Evolutionary conservation across 2,797 vertebrate species (phyloP), one percentile per base, ranked within the genome.

Genomic region (Heterohyrax brucei): DNA sequence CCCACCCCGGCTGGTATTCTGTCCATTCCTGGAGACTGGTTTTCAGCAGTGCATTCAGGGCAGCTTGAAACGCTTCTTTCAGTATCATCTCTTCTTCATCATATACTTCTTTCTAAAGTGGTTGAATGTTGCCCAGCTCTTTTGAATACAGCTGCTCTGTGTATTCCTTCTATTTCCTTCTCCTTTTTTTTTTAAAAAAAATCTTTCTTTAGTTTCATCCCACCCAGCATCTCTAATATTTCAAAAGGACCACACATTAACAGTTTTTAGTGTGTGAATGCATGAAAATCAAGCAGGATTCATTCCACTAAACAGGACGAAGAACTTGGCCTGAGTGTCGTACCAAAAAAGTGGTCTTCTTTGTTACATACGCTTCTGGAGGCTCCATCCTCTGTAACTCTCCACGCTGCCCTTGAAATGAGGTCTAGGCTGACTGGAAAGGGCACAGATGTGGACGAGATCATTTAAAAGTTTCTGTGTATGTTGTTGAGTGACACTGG

Each of bases 181-280:
- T 56, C 12, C 12, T 56, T 56, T 12, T 39, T 56, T 12, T 39
- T 39, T 39, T 39, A 3, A 39, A 39, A 39, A 39, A 14, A 77
- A 78, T 68, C 77, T 33, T 78, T 16, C 87, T 48, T 44, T 73
- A 1, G 46, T 64, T 68, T 87, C 76, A 93, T 84, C 89, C 87
- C 28, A 33, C 33, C 56, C 73, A n/a, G 28, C 75, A 66, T 94
- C 76, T 56, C 84, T 82, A 79, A 30, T 75, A 87, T 83, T 93
- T 95, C 86, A 94, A 28, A 90, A 94, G 56, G 56, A 87, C 39
- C 5, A 59, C 33, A 62, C 53, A 16, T 48, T 73, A 87, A 64
- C 80, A 22, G 73, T 62, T 56, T 87, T 85, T 24, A 7, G 78
- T 26, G 24, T 18, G 18, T 30, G 64, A 87, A n/a, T 13, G 13